These are phyloP conservation scores for Paedocypris sp. DNA, from an alignment of 2,113 vertebrate species.

Conservation along the genomic window DNA sequence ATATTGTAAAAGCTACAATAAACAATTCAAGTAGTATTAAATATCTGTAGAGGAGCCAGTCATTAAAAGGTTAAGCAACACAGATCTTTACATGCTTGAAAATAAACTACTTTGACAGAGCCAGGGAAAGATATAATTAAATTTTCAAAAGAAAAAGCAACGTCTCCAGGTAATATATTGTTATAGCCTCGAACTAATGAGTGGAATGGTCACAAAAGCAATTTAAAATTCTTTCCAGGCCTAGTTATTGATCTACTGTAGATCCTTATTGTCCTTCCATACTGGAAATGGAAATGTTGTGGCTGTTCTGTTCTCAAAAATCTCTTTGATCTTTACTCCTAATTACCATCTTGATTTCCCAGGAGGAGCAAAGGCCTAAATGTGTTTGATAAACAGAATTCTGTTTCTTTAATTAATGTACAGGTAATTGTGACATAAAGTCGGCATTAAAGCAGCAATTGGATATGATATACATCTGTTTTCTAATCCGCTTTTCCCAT, in stretches of 20 bases:
- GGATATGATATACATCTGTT: no score
- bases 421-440: neutral
- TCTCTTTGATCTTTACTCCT: constrained; percentile 1
- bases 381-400: constrained; percentile 19
- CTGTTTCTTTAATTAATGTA: constrained; percentile 23
- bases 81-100: no score
- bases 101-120: no score
- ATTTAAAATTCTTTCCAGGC: neutral
- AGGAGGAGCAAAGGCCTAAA: neutral
- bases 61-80: no score
- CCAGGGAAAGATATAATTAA: no score
- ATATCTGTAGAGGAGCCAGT: no score
- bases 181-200: neutral
- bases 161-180: neutral
- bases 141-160: no score
- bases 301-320: neutral
- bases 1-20: no score
- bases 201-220: neutral
- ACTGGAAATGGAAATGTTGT: neutral
- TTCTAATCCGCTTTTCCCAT: no score
- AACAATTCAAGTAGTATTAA: no score
- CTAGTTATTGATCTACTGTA: neutral
- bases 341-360: constrained; percentile 32
- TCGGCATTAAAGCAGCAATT: neutral
- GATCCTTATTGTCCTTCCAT: neutral